A percentile compares a stretch with the other conserved stretches of the same genome.
Conservation (phyloP, 2,113 vertebrate species). For the Corythornis vintsioides region DNA sequence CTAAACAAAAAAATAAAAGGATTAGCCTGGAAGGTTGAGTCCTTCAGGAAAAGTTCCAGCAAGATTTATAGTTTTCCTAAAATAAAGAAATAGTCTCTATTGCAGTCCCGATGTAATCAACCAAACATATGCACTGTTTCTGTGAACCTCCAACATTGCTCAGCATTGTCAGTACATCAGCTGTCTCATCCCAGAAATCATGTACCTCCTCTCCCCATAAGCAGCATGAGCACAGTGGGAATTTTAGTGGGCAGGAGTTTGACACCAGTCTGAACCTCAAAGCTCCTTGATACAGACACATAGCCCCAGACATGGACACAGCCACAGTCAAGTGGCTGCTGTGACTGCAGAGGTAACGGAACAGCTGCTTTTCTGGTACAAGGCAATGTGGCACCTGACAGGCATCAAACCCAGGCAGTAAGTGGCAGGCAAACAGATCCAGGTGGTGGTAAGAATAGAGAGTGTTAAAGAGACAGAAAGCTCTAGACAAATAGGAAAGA, state of each 20-base stretch:
- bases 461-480: not conserved
- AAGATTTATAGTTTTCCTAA: not conserved
- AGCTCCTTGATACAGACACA: not conserved
- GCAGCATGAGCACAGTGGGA: not conserved
- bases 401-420: fast-evolving
- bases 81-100: not conserved
- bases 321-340: not conserved
- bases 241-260: fast-evolving
- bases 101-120: not conserved
- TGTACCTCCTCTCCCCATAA: fast-evolving
- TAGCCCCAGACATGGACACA: fast-evolving
- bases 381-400: not conserved
- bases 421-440: not conserved
- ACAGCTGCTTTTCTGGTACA: not conserved
- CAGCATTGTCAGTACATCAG: not conserved
- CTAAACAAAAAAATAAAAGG: not conserved
- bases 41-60: not conserved
- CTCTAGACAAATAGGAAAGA: not conserved
- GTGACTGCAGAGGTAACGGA: not conserved
- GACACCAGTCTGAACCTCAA: not conserved
- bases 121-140: not conserved
- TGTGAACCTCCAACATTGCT: not conserved
- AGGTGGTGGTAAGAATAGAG: not conserved
- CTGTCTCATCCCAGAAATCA: not conserved
- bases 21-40: not conserved